Evolutionary conservation across 2,888 invertebrate species (phyloP).

Genomic region (Palloptera scutellata): DNA sequence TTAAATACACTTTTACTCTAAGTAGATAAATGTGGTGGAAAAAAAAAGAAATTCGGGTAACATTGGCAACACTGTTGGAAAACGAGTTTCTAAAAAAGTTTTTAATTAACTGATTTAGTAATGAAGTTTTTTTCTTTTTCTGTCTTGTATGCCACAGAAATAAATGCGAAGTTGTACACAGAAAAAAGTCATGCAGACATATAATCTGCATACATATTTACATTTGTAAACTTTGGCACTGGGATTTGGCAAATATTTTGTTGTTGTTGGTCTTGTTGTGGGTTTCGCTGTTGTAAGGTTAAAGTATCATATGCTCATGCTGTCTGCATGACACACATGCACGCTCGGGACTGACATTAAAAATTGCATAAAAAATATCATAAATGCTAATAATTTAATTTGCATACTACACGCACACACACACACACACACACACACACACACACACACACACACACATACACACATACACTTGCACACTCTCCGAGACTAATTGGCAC

Average conservation of each 20-base stretch:
- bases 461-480: too few species aligned
- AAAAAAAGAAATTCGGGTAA: too few species aligned
- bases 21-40: too few species aligned
- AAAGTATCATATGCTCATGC: too few species aligned
- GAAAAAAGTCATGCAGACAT: not conserved
- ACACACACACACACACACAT: too few species aligned
- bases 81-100: slow-evolving; percentile 46
- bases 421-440: too few species aligned
- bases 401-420: slow-evolving; percentile 31
- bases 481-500: slow-evolving; percentile 22
- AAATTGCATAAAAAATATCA: slow-evolving; percentile 33
- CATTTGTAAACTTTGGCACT: not conserved
- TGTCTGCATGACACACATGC: too few species aligned
- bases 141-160: not conserved
- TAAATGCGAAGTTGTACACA: slow-evolving; percentile 6
- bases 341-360: too few species aligned
- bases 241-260: not conserved
- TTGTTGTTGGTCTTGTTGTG: not conserved
- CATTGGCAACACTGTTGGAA: not conserved
- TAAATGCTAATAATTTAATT: slow-evolving; percentile 50
- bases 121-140: slow-evolving; percentile 34
- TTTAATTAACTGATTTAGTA: slow-evolving; percentile 59
- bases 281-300: too few species aligned
- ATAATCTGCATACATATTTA: not conserved
- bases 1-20: too few species aligned